Percentiles rank a stretch among this genome's conserved stretches.
Evolutionary conservation across 2,888 invertebrate genomes (phyloP).

Genomic region (Trissolcus brochymenae): DNA sequence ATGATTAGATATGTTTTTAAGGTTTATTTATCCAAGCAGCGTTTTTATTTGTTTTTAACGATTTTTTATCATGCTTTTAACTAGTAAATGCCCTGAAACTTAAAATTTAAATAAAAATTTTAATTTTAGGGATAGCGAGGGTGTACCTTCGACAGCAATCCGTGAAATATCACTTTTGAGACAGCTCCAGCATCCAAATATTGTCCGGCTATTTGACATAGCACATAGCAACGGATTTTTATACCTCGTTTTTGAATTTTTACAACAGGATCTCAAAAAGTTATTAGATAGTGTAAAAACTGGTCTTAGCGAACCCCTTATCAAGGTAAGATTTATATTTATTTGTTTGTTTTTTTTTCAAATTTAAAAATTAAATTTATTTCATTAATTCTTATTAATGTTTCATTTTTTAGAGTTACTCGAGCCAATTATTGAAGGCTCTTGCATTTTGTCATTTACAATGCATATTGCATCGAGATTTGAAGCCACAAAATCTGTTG

Average conservation of each 20-base stretch:
- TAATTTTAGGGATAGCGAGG: slow-evolving; percentile 89
- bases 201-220: slow-evolving; percentile 93
- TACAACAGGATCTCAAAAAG: slow-evolving; percentile 94
- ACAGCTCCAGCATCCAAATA: slow-evolving; percentile 91
- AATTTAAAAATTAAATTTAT: background rate
- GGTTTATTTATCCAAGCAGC: no score
- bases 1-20: no score
- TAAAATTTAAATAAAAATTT: background rate
- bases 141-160: slow-evolving; percentile 97
- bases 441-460: slow-evolving; percentile 93
- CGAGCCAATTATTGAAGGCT: slow-evolving; percentile 91
- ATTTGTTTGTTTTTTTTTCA: no score
- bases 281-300: slow-evolving; percentile 86
- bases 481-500: slow-evolving; percentile 97
- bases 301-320: slow-evolving; percentile 80
- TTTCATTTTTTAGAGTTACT: slow-evolving; percentile 80
- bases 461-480: slow-evolving; percentile 92
- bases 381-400: background rate
- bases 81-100: no score
- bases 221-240: slow-evolving; percentile 90
- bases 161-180: slow-evolving; percentile 96
- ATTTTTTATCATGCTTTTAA: no score
- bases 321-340: slow-evolving; percentile 79
- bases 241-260: slow-evolving; percentile 95
- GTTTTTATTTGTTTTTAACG: no score